phyloP scores from a whole-genome alignment of 2,888 invertebrate genomes.

The Neria commutata region DNA sequence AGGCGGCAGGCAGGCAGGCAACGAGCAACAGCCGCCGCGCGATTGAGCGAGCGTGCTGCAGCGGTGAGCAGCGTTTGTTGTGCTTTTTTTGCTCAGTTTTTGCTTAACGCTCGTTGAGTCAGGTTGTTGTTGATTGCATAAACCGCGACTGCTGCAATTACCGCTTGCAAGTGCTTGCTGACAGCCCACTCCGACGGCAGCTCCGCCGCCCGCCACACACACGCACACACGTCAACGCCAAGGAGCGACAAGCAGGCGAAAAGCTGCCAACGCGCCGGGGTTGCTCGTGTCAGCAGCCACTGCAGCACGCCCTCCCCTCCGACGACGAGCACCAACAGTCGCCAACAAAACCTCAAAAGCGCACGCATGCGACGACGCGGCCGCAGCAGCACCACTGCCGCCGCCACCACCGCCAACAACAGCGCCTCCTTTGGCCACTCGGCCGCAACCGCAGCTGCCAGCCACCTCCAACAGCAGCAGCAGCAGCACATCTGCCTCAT shows the following conservation, averaged over 20 bases:
- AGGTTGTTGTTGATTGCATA: constrained; percentile 43
- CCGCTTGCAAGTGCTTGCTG: neutral
- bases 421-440: too few species aligned
- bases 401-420: neutral
- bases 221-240: too few species aligned
- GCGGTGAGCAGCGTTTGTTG: constrained; percentile 43
- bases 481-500: neutral
- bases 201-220: too few species aligned
- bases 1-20: too few species aligned
- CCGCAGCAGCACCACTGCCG: neutral
- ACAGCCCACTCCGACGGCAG: neutral
- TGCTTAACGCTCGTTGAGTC: constrained; percentile 56
- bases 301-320: too few species aligned
- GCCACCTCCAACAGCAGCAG: neutral
- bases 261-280: too few species aligned
- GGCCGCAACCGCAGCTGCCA: neutral
- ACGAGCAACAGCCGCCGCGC: too few species aligned
- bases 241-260: too few species aligned
- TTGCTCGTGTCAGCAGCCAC: too few species aligned
- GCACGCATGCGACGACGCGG: neutral
- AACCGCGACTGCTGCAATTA: neutral
- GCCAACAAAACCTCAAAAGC: neutral
- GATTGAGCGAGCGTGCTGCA: too few species aligned
- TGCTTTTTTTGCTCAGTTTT: constrained; percentile 55
- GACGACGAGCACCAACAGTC: too few species aligned